A percentile compares a stretch with the other conserved stretches of the same genome.
These are phyloP conservation scores for Poeciliopsis turneri DNA, from an alignment of 2,797 vertebrate genomes.

Conservation along the genomic window DNA sequence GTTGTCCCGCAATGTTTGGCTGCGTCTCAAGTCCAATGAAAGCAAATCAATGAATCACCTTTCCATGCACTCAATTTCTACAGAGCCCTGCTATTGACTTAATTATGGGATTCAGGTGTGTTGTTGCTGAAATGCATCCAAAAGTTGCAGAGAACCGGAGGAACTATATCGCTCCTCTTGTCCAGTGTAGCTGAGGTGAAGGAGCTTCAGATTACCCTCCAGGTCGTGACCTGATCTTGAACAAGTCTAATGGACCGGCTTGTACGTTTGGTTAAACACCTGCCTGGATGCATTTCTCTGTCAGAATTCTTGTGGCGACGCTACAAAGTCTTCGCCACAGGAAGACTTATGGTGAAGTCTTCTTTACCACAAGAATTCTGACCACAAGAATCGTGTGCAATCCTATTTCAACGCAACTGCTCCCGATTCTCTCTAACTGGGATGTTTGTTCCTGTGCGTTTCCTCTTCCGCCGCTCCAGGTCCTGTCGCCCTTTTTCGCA, in stretches of 20 bases:
- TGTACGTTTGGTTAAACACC: background rate
- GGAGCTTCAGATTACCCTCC: background rate
- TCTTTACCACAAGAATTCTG: no score
- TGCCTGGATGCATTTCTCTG: background rate
- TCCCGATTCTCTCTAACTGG: slow-evolving; percentile 12
- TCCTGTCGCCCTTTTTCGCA: slow-evolving; percentile 29
- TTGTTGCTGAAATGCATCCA: no score
- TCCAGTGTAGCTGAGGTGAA: background rate
- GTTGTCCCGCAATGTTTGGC: no score
- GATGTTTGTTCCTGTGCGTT: slow-evolving; percentile 20
- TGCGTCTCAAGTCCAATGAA: no score
- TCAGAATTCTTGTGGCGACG: background rate
- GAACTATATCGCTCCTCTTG: background rate
- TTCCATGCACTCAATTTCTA: no score
- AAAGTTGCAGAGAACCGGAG: background rate
- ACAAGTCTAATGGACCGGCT: background rate
- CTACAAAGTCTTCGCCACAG: background rate
- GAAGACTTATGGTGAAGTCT: no score
- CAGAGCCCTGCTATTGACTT: no score
- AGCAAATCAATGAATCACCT: no score
- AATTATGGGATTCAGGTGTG: no score
- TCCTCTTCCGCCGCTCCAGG: slow-evolving; percentile 31
- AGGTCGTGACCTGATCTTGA: background rate
- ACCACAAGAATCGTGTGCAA: background rate
- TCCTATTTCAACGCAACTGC: background rate